Evolutionary conservation across 2,113 vertebrate species (phyloP), one percentile per base, ranked within the genome.

Genomic region (Microtus oregoni): DNA sequence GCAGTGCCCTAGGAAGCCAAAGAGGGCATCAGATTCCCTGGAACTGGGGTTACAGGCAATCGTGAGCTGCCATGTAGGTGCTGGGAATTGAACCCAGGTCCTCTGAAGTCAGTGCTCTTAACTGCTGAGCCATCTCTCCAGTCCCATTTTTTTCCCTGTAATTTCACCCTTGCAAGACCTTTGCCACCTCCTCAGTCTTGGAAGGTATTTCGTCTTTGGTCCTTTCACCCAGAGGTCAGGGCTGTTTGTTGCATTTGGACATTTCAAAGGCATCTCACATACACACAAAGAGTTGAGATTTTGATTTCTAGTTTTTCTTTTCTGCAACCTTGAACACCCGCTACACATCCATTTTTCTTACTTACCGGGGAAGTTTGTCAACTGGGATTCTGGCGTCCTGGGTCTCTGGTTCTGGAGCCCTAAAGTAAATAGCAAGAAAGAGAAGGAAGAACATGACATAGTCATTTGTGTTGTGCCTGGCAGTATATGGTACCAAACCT

Each of bases 331-430:
- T 22, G 15, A 67, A 91, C 28, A 91, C 30, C 52, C 92, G 86
- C 70, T 10, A 55, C 0, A 81, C 38, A 85, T 26, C 55, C 28
- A n/a, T 0, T 26, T 91, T 96, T 58, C 55, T 89, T 81, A 98
- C 98, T 0, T 96, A 99, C 99, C 99, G 98, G 93, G 99, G 99
- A 92, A 99, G 99, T 58, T 99, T 94, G 96, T 99, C 99, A 86
- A 99, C 99, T 85, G 99, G 99, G 97, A 99, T 99, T 4, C 95
- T 35, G 0, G 99, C 99, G 26, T 99, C 99, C 82, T 98, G 88
- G 61, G 98, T 97, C 86, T 98, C 97, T 41, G 99, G 98, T 86
- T 99, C 99, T 77, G 99, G 99, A 94, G 99, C 98, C 85, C 99
- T 99, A 96, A 63, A 97, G 63, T 96, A 95, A 32, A 44, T 75